Conservation (phyloP, 2,797 vertebrate species). For the Acridotheres tristis region DNA sequence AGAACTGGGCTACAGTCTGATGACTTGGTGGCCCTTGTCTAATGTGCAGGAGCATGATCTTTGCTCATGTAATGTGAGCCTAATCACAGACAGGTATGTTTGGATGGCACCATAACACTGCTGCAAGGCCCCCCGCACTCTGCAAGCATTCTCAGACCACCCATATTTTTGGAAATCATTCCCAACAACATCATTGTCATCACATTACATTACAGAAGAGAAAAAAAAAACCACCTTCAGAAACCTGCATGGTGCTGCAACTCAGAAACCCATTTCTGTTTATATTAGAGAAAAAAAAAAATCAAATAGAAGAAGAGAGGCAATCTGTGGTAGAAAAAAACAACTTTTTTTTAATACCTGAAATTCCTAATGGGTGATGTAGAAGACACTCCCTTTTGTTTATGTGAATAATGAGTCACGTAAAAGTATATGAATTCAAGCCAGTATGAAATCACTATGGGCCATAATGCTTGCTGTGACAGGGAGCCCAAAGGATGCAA, state of each 20-base stretch:
- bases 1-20: not conserved
- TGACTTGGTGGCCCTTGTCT: not conserved
- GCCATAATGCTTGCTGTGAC: not conserved
- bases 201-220: rapidly evolving
- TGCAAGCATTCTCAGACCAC: not conserved
- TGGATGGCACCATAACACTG: not conserved
- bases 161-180: not conserved
- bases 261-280: not conserved
- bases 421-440: slow-evolving; percentile 10
- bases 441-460: not conserved
- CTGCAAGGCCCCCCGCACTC: not conserved
- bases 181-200: not conserved
- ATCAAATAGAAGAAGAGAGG: not conserved
- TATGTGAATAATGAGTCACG: slow-evolving; percentile 42
- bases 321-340: not conserved
- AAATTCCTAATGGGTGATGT: slow-evolving; percentile 46
- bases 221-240: not conserved
- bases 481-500: not conserved
- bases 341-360: not conserved
- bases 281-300: not conserved
- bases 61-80: rapidly evolving
- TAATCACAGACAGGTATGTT: not conserved
- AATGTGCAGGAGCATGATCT: not conserved
- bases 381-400: slow-evolving; percentile 40
- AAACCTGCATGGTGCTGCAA: not conserved